Conservation (phyloP, 2,797 vertebrate genomes). For the Trichosurus vulpecula region DNA sequence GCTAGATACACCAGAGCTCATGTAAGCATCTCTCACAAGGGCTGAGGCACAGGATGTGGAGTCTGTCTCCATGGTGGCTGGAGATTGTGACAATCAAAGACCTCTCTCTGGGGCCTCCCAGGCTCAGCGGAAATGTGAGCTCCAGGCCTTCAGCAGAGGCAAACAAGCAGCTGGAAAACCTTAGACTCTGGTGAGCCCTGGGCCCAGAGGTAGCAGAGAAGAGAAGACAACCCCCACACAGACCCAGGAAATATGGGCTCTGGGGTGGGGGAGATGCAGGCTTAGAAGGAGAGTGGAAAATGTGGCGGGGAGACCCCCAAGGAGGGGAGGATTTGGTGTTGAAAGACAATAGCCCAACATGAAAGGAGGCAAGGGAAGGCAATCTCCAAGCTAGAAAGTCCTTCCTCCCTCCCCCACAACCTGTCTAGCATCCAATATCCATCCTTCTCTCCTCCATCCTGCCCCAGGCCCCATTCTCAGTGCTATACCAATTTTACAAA, state of each 20-base stretch:
- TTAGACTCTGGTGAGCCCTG: constrained; percentile 6
- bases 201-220: background rate
- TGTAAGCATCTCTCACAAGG: background rate
- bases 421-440: constrained; percentile 4
- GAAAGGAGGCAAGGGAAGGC: background rate
- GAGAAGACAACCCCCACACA: background rate
- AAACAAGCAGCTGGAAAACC: constrained; percentile 60
- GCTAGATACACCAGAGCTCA: background rate
- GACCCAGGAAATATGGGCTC: background rate
- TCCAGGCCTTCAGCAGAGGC: constrained; percentile 32
- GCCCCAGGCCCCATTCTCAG: background rate
- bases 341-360: background rate
- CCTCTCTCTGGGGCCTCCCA: constrained; percentile 52
- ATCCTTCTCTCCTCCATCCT: background rate
- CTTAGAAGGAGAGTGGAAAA: background rate
- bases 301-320: too few species aligned
- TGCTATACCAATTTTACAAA: background rate
- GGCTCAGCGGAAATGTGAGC: constrained; percentile 57
- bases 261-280: background rate
- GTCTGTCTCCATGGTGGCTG: constrained; percentile 37
- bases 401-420: background rate
- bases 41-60: constrained; percentile 58
- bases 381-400: background rate
- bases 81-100: constrained; percentile 68
- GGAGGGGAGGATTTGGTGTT: background rate